Conservation (phyloP, 2,113 vertebrate genomes). For the Furnarius figulus region DNA sequence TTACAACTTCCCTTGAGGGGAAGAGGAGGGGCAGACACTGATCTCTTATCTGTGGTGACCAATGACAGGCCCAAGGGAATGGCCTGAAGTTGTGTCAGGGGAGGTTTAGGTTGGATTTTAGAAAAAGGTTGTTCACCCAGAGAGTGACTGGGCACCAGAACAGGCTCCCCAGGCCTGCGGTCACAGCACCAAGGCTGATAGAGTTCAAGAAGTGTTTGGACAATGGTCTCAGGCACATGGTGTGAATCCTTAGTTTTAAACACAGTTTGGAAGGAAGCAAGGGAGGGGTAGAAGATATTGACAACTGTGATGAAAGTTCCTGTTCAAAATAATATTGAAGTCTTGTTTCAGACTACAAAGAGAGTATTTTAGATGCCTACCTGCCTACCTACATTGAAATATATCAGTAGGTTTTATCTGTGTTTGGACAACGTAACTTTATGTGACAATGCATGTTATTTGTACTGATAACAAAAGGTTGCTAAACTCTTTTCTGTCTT, state of each 20-base stretch:
- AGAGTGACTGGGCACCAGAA: fast-evolving
- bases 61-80: neutral
- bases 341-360: neutral
- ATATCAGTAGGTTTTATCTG: neutral
- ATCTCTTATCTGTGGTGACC: neutral
- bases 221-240: too few relatives aligned
- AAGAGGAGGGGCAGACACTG: fast-evolving
- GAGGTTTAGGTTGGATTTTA: neutral
- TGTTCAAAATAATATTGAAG: neutral
- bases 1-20: neutral
- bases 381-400: neutral
- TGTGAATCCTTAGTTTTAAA: neutral
- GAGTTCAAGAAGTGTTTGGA: neutral
- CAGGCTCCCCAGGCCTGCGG: too few relatives aligned
- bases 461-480: neutral
- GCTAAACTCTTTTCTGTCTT: neutral
- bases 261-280: fast-evolving
- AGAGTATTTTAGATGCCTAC: neutral
- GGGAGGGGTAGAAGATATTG: neutral
- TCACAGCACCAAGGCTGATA: neutral
- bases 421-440: neutral
- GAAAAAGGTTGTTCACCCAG: neutral
- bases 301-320: neutral
- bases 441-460: neutral
- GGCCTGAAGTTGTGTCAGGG: neutral